These are phyloP conservation scores for Drosophila pectinifera DNA, from an alignment of 1,140 invertebrate genomes.

Conservation along the genomic window DNA sequence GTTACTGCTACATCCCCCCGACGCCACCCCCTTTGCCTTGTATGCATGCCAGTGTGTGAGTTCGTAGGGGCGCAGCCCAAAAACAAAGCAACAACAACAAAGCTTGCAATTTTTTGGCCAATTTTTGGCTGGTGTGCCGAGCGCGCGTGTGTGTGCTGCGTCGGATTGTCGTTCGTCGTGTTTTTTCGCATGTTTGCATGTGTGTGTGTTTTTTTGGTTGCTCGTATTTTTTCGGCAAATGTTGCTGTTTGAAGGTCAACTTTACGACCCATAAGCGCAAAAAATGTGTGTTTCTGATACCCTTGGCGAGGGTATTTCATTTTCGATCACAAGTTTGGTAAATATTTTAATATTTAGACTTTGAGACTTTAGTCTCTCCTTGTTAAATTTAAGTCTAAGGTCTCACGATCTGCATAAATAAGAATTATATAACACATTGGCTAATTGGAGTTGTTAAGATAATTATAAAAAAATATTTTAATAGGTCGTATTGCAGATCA, in stretches of 20 bases:
- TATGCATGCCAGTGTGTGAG: slow-evolving; percentile 9
- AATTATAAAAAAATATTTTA: no score
- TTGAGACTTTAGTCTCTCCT: no score
- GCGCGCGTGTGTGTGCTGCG: slow-evolving; percentile 7
- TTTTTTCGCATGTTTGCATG: slow-evolving; percentile 41
- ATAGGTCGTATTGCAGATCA: no score
- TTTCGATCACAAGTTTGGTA: slow-evolving; percentile 2
- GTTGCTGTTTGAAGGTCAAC: slow-evolving; percentile 84
- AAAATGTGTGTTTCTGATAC: slow-evolving; percentile 52
- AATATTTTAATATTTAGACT: no score
- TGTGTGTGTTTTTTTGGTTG: slow-evolving; percentile 26
- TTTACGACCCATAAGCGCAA: slow-evolving; percentile 85
- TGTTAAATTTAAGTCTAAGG: no score
- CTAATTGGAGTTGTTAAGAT: no score
- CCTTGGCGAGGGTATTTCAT: slow-evolving; percentile 24
- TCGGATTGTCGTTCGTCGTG: slow-evolving; percentile 49
- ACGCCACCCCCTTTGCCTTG: not conserved
- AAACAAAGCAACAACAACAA: slow-evolving; percentile 57
- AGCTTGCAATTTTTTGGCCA: slow-evolving; percentile 82
- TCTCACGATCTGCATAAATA: no score
- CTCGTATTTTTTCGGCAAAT: slow-evolving; percentile 77
- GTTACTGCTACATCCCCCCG: slow-evolving; percentile 31
- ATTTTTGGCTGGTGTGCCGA: slow-evolving; percentile 60
- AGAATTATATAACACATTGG: no score
- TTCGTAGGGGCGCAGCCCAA: slow-evolving; percentile 82